Evolutionary conservation across 2,888 invertebrate genomes (phyloP).

Genomic region (Bhutanitis thaidina): DNA sequence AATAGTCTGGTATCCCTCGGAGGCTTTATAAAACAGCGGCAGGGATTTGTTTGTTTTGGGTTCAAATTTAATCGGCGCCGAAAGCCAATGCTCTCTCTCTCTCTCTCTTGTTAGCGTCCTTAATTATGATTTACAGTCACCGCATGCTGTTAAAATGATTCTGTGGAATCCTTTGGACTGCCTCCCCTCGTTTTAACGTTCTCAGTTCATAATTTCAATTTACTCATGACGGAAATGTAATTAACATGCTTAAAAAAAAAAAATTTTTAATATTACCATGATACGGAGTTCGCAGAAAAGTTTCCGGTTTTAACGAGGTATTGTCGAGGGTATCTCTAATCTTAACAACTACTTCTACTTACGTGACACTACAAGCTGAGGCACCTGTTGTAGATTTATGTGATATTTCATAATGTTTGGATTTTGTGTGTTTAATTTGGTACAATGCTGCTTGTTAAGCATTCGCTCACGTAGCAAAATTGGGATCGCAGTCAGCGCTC

Average conservation of each 20-base stretch:
- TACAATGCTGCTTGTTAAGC: constrained; percentile 42
- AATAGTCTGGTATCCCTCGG: constrained; percentile 43
- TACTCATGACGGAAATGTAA: constrained; percentile 45
- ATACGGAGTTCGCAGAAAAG: constrained; percentile 31
- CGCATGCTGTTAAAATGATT: constrained; percentile 65
- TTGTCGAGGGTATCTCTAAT: constrained; percentile 45
- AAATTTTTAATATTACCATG: constrained; percentile 26
- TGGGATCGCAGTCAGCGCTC: constrained; percentile 48
- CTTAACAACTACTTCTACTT: constrained; percentile 28
- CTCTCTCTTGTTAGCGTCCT: constrained; percentile 58
- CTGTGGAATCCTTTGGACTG: constrained; percentile 39
- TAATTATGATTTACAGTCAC: constrained; percentile 74
- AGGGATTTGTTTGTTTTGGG: constrained; percentile 69
- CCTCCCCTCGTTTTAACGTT: constrained; percentile 51
- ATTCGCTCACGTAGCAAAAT: constrained; percentile 44
- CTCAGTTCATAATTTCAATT: constrained; percentile 70
- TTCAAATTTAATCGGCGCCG: constrained; percentile 62
- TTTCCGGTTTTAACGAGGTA: constrained; percentile 37
- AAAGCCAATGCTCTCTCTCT: constrained; percentile 59
- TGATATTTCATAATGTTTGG: constrained; percentile 39
- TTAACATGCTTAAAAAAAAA: constrained; percentile 24
- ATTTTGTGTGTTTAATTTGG: constrained; percentile 29
- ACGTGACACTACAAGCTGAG: constrained; percentile 36
- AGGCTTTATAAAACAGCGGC: constrained; percentile 43
- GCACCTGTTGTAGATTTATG: constrained; percentile 40